Conservation (phyloP, 2,797 vertebrate species). For the Thalassophryne amazonica region DNA sequence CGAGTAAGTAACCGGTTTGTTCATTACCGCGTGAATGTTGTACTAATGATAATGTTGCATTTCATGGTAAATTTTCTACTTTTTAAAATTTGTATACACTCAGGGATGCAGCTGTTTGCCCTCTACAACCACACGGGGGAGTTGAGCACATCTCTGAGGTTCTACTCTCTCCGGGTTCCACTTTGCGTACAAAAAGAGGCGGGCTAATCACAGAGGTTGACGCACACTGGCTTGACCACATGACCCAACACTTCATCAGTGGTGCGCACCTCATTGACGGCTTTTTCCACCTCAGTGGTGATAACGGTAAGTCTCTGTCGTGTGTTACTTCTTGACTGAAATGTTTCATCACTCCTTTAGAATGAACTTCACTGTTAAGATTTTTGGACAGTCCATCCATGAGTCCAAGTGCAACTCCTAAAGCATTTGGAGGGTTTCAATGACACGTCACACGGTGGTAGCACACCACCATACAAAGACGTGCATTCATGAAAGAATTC, state of each 20-base stretch:
- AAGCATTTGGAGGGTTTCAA: no score
- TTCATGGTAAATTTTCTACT: no score
- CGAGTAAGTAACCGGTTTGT: slow-evolving; percentile 54
- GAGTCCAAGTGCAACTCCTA: no score
- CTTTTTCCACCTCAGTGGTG: slow-evolving; percentile 84
- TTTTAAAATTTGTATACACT: slow-evolving; percentile 24
- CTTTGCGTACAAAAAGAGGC: slow-evolving; percentile 85
- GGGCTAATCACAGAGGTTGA: slow-evolving; percentile 84
- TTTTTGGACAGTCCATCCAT: no score
- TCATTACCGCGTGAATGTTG: neutral
- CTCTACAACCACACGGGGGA: slow-evolving; percentile 89
- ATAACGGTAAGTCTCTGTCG: slow-evolving; percentile 77
- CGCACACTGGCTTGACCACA: slow-evolving; percentile 94
- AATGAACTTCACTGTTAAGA: no score
- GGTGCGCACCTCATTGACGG: slow-evolving; percentile 89
- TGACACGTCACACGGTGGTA: no score
- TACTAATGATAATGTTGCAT: no score
- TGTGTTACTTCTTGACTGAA: no score
- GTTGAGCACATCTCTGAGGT: slow-evolving; percentile 77
- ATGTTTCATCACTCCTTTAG: no score
- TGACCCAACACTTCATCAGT: slow-evolving; percentile 95
- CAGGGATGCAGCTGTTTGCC: slow-evolving; percentile 85
- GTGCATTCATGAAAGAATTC: no score
- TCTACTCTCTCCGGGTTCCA: slow-evolving; percentile 90
- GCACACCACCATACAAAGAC: no score